Percentiles rank a stretch among this genome's conserved stretches.
Evolutionary conservation across 2,113 vertebrate genomes (phyloP).

Genomic region (Malurus elegans): DNA sequence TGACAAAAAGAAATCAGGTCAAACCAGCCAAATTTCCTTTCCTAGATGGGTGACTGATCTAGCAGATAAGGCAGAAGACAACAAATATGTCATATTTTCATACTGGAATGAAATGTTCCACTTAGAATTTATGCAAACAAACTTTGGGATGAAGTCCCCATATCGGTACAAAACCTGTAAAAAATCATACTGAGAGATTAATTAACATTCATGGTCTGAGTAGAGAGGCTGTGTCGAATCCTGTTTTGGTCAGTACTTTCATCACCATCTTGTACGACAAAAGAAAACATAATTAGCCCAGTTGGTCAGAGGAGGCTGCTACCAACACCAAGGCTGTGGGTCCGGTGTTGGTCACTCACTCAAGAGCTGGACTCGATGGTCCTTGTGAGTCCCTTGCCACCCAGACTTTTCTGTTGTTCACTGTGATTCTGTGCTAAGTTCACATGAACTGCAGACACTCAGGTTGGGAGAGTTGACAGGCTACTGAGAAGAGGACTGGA

Average conservation of each 20-base stretch:
- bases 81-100: neutral
- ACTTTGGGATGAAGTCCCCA: neutral
- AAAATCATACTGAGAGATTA: neutral
- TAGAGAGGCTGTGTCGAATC: neutral
- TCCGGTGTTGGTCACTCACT: accelerated
- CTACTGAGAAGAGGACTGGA: neutral
- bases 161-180: neutral
- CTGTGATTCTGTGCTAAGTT: neutral
- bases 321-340: neutral
- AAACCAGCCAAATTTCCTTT: neutral
- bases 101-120: neutral
- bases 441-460: neutral
- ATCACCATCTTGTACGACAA: neutral
- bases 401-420: neutral
- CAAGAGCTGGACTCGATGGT: neutral
- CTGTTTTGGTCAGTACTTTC: neutral
- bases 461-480: neutral
- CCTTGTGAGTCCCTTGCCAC: neutral
- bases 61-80: neutral
- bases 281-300: neutral
- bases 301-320: neutral
- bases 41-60: neutral
- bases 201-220: neutral
- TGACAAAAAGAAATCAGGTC: neutral
- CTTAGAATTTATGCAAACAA: neutral